Base-by-base conservation (phyloP, 2,888 invertebrate species). In the Caenorhabditis plicata region DNA sequence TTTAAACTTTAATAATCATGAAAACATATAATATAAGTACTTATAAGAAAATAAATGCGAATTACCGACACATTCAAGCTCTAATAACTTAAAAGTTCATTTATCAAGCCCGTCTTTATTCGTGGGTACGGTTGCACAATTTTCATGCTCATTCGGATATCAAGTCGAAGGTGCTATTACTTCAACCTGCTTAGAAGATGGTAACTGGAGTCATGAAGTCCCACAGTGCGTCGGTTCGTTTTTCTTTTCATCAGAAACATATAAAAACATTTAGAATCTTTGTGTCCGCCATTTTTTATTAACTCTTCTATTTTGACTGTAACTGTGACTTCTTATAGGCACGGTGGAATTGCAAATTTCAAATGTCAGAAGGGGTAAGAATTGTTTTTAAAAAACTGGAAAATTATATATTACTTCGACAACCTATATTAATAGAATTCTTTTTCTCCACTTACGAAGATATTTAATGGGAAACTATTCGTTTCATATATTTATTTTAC, bases 161-260 rank as follows among this genome's bases (percentile, higher is more conserved):
- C 51, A 52, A 4, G 56, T 72, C 3, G 56, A 57, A 17, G 81
- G 82, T 2, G 83, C 83, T 2, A 69, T 75, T 26, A 83, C 82
- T 47, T 89, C 94, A 8, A 83, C 82, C 4, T 98, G 98, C 78
- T 90, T 90, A 82, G 89, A 89, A 66, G 91, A 92, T 81, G 95
- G 94, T 0, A 88, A 88, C 65, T 98, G 96, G 96, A 89, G 93
- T 69, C 90, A 93, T 82, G 88, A 90, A 0, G 82, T 92, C 50
- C 96, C 96, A 0, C 88, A 88, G 83, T 98, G 96, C 80, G 85
- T 90, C 78, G 89, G 90, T 90, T 25, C 35, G 27, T 22, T 13
- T 7, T 22, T 23, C 50, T 8, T n/a, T 11, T n/a, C 9, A 33
- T 20, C 15, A 26, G n/a, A 25, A 17, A 20, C 15, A 38, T 17